Conservation (phyloP, 1,140 invertebrate species). For the Araneus ventricosus region DNA sequence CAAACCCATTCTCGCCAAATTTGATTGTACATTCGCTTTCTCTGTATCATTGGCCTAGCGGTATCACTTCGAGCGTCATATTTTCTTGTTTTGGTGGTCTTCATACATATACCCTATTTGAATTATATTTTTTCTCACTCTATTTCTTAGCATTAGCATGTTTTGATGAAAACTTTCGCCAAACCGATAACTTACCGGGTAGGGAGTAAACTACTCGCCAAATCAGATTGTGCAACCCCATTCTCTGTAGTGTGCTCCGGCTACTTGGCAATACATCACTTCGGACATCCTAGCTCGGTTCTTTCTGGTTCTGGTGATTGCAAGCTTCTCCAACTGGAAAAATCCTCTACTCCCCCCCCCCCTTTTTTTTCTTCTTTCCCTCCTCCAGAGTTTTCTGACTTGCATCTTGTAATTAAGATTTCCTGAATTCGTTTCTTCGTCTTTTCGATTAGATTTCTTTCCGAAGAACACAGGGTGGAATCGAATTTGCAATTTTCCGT, state of each 20-base stretch:
- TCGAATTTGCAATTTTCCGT: constrained; percentile 7
- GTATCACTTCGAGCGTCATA: too few relatives aligned
- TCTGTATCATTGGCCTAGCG: too few relatives aligned
- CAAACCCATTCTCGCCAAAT: too few relatives aligned
- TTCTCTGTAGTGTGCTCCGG: not conserved
- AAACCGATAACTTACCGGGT: not conserved
- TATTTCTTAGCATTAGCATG: too few relatives aligned
- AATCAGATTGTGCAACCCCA: not conserved
- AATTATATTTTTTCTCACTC: too few relatives aligned
- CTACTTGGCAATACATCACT: constrained; percentile 62
- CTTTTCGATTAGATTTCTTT: constrained; percentile 43
- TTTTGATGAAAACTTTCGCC: not conserved
- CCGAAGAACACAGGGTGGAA: not conserved
- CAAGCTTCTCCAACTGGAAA: constrained; percentile 36
- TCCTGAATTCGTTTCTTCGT: constrained; percentile 21
- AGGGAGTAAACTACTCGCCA: not conserved
- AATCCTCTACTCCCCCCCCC: not conserved
- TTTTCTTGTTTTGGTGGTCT: too few relatives aligned
- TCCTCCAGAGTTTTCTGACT: not conserved
- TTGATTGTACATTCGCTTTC: too few relatives aligned
- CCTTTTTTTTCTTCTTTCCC: not conserved
- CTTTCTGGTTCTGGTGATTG: not conserved
- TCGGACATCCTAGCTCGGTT: constrained; percentile 40
- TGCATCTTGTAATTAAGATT: constrained; percentile 62
- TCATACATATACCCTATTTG: too few relatives aligned